Conservation (phyloP, 2,888 invertebrate genomes). For the Acholoe squamosa region DNA sequence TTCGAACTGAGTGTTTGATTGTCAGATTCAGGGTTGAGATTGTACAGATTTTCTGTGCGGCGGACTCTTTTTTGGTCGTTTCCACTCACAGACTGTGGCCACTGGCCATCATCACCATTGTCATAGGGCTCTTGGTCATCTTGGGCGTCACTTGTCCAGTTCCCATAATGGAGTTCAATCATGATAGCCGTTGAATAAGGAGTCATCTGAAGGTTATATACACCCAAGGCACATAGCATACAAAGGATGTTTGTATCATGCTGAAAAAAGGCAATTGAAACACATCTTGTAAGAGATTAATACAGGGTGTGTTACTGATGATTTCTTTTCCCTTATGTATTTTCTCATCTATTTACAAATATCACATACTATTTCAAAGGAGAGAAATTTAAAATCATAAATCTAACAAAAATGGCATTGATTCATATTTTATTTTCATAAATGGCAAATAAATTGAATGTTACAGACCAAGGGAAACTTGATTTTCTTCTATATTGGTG, state of each 20-base stretch:
- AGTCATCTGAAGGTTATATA: constrained; percentile 2
- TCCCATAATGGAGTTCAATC: constrained; percentile 49
- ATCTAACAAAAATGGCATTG: no score
- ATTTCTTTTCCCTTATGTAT: no score
- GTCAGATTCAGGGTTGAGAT: not conserved
- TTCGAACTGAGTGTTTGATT: not conserved
- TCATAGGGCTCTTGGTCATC: not conserved
- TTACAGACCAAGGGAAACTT: no score
- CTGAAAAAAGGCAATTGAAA: not conserved
- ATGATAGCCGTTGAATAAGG: constrained; percentile 43
- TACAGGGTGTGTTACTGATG: no score
- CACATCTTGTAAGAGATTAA: not conserved
- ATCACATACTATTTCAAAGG: no score
- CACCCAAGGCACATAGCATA: not conserved
- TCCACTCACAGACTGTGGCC: not conserved
- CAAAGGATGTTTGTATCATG: constrained; percentile 40
- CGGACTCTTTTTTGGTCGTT: not conserved
- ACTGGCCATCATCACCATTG: not conserved
- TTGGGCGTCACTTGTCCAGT: not conserved
- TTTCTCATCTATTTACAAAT: no score
- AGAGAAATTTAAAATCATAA: no score
- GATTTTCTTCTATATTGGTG: no score
- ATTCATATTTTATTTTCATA: no score
- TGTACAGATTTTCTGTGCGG: not conserved
- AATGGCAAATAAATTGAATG: no score